Base-by-base conservation (phyloP, 1,140 invertebrate genomes). In the Thalassaphorura encarpata region DNA sequence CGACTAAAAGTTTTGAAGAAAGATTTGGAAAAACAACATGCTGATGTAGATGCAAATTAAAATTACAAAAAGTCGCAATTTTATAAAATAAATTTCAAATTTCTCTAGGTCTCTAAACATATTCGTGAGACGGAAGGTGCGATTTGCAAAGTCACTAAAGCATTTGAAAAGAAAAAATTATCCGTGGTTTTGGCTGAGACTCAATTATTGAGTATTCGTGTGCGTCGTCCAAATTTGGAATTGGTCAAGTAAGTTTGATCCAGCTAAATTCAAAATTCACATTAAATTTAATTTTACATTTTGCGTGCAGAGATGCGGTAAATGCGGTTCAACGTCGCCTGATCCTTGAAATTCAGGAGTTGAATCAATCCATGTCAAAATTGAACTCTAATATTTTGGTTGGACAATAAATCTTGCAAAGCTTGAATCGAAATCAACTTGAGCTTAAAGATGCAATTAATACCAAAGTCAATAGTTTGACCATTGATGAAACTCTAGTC, bases 171-270 rank as follows among this genome's bases (percentile, higher is more conserved):
- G 59, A 92, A 91, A 67, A 83, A 89, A 73, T 78, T 80, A 0
- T 84, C 83, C 60, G 77, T 90, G 57, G 86, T 83, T 2, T 71
- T 94, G 29, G 83, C 85, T 13, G 84, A 92, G 70, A 89, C 85
- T 0, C 77, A 89, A 61, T 74, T 92, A n/a, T n/a, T n/a, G 2
- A 83, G 83, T 23, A 84, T 85, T 65, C 75, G 88, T 16, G 80
- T 81, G 55, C 78, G 84, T 64, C 76, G 88, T 60, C 80, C 83
- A 3, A 83, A 82, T 13, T 76, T 85, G 15, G 90, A 94, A 70
- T 73, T 89, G 29, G 87, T 87, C 50, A 80, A 67, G 73, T 62
- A 52, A 60, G 27, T n/a, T n/a, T n/a, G n/a, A 5, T 28, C 33
- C n/a, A 8, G 28, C n/a, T 41, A 48, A 26, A 40, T 15, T 4